Conservation (phyloP, 2,113 vertebrate species). For the Leptodactylus fuscus region DNA sequence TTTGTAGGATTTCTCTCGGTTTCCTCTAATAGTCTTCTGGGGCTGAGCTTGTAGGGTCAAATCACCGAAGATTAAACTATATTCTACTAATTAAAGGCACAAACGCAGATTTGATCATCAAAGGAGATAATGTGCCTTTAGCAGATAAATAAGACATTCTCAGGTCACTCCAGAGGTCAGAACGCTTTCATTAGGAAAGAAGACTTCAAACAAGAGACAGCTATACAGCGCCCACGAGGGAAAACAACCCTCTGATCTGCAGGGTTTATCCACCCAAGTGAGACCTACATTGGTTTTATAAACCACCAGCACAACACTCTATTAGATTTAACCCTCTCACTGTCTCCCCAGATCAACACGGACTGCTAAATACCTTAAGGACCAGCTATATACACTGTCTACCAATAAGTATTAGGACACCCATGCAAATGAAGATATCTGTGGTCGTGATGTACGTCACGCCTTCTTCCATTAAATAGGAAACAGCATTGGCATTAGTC, state of each 20-base stretch:
- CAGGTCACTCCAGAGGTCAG: slow-evolving; percentile 15
- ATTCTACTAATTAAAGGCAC: slow-evolving; percentile 17
- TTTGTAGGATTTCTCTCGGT: not conserved
- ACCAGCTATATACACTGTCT: too few relatives aligned
- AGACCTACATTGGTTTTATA: not conserved
- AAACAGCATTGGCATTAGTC: too few relatives aligned
- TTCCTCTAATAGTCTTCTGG: slow-evolving; percentile 1
- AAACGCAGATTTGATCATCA: slow-evolving; percentile 5
- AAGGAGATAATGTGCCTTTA: slow-evolving; percentile 22
- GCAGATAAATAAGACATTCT: slow-evolving; percentile 29
- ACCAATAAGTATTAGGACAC: too few relatives aligned
- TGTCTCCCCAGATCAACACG: not conserved
- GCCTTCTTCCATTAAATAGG: too few relatives aligned
- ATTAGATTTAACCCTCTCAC: not conserved
- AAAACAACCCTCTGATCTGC: slow-evolving; percentile 4
- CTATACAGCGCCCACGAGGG: not conserved
- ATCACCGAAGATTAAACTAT: not conserved
- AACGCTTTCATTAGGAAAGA: slow-evolving; percentile 25
- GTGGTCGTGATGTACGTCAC: too few relatives aligned
- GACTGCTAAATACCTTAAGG: too few relatives aligned
- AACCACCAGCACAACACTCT: not conserved
- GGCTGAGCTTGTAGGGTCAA: slow-evolving; percentile 28
- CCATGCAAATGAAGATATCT: too few relatives aligned
- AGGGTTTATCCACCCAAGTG: not conserved
- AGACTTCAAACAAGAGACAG: slow-evolving; percentile 20